Percentiles rank a stretch among this genome's conserved stretches.
These are phyloP conservation scores for Apodemia hepburni DNA, from an alignment of 2,888 invertebrate genomes.

Conservation along the genomic window DNA sequence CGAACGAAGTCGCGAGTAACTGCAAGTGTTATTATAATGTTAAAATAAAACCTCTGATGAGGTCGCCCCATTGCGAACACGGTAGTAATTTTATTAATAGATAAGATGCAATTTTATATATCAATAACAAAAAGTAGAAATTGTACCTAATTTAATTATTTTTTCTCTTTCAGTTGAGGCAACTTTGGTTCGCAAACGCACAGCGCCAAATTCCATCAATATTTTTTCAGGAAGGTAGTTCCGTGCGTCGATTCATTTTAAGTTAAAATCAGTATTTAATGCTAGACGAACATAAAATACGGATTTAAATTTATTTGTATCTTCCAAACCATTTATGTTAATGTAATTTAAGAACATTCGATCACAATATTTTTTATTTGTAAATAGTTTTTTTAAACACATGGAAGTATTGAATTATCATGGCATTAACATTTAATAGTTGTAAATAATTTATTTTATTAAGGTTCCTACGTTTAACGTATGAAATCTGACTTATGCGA, in stretches of 20 bases:
- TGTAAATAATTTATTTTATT: slow-evolving; percentile 40
- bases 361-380: slow-evolving; percentile 20
- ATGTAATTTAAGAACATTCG: slow-evolving; percentile 7
- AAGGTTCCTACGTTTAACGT: slow-evolving; percentile 32
- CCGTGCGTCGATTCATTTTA: slow-evolving; percentile 13
- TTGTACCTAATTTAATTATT: neutral
- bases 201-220: slow-evolving; percentile 86
- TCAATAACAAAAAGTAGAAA: too few relatives aligned
- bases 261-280: slow-evolving; percentile 7
- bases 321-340: slow-evolving; percentile 8
- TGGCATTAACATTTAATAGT: slow-evolving; percentile 20
- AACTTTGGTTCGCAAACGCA: slow-evolving; percentile 85
- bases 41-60: too few relatives aligned
- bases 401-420: slow-evolving; percentile 15
- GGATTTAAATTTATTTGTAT: slow-evolving; percentile 12
- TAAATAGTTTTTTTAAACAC: slow-evolving; percentile 19
- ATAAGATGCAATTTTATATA: too few relatives aligned
- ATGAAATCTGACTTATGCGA: slow-evolving; percentile 38
- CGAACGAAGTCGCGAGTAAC: too few relatives aligned
- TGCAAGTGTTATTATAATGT: too few relatives aligned
- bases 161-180: slow-evolving; percentile 82
- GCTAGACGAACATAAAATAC: slow-evolving; percentile 1
- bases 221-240: slow-evolving; percentile 88
- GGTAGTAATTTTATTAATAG: too few relatives aligned
- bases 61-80: too few relatives aligned